Conservation (phyloP, 2,113 vertebrate genomes). For the Pedionomus torquatus region DNA sequence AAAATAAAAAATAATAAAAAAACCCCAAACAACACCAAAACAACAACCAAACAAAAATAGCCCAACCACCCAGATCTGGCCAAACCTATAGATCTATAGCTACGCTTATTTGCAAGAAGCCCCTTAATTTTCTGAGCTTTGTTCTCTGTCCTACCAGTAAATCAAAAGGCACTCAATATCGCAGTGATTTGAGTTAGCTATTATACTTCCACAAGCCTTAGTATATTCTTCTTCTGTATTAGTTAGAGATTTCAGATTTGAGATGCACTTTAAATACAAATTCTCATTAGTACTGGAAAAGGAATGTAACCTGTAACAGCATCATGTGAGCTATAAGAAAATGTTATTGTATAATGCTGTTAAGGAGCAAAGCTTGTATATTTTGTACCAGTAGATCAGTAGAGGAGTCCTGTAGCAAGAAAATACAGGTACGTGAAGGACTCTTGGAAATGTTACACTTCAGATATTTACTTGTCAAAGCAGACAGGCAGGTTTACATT, state of each 20-base stretch:
- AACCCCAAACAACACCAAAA: background rate
- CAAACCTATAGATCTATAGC: background rate
- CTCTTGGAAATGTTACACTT: background rate
- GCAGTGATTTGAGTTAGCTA: background rate
- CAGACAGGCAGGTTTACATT: slow-evolving; percentile 22
- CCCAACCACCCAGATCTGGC: background rate
- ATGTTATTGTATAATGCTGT: background rate
- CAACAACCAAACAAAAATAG: too few relatives aligned
- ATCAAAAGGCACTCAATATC: background rate
- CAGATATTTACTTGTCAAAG: background rate
- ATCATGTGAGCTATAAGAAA: background rate
- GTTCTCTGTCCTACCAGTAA: background rate
- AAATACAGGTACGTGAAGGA: background rate
- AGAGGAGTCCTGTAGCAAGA: background rate
- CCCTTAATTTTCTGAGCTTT: background rate
- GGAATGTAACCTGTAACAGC: slow-evolving; percentile 23
- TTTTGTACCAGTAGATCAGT: background rate
- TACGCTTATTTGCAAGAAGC: background rate
- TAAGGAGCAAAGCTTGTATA: background rate
- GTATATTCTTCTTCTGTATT: background rate
- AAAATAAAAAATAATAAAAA: too few relatives aligned
- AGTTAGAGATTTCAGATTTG: slow-evolving; percentile 1
- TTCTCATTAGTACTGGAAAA: background rate
- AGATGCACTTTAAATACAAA: slow-evolving; percentile 59
- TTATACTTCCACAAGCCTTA: background rate